A percentile compares a stretch with the other conserved stretches of the same genome.
Evolutionary conservation across 1,140 invertebrate species (phyloP).

Genomic region (Anastrepha obliqua): DNA sequence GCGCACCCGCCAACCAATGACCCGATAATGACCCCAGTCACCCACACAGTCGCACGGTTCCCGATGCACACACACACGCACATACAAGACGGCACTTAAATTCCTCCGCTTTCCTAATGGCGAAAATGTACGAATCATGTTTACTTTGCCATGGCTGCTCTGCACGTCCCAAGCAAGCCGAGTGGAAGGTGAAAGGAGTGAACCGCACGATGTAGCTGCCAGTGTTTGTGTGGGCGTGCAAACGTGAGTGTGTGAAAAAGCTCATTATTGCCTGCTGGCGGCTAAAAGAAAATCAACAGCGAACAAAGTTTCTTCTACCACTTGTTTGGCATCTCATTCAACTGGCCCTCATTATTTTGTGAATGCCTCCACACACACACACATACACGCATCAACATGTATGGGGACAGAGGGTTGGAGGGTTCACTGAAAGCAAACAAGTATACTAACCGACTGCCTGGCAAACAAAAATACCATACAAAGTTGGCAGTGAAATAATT

Average conservation of each 20-base stretch:
- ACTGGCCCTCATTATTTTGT: background rate
- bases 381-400: no score
- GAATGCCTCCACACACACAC: background rate
- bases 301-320: background rate
- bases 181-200: background rate
- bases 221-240: background rate
- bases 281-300: slow-evolving; percentile 13
- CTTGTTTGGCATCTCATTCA: slow-evolving; percentile 25
- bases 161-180: background rate
- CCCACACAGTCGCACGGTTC: background rate
- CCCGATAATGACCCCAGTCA: background rate
- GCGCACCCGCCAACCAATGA: background rate
- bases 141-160: background rate
- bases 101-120: background rate
- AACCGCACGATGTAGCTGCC: background rate
- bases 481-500: slow-evolving; percentile 54
- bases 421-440: background rate
- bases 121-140: slow-evolving; percentile 41
- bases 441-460: slow-evolving; percentile 13
- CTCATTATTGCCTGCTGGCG: slow-evolving; percentile 42
- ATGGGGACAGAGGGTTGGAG: no score
- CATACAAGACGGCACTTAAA: background rate
- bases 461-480: slow-evolving; percentile 32
- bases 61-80: background rate
- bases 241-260: slow-evolving; percentile 22